Percentiles rank a stretch among this genome's conserved stretches.
Conservation (phyloP, 2,888 invertebrate species). For the Plebejus argus region DNA sequence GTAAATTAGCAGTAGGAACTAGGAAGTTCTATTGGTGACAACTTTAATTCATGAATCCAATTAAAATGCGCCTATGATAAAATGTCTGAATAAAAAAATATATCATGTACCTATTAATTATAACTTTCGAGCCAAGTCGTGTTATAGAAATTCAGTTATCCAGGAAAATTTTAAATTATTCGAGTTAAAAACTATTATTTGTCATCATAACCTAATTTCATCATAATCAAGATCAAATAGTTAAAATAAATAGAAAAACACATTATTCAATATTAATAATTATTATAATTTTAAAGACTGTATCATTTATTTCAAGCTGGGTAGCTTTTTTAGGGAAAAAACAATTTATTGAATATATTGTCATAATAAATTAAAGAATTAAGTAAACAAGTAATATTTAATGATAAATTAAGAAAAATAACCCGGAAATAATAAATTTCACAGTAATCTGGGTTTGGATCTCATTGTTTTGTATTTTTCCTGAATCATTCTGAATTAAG, state of each 20-base stretch:
- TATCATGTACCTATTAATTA: too few relatives aligned
- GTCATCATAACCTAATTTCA: too few relatives aligned
- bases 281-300: too few relatives aligned
- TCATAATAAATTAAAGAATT: neutral
- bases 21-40: neutral
- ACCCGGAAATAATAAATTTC: neutral
- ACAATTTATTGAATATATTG: neutral
- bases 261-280: too few relatives aligned
- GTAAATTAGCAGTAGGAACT: slow-evolving; percentile 2
- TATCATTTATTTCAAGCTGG: too few relatives aligned
- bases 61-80: neutral
- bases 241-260: too few relatives aligned
- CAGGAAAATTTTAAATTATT: too few relatives aligned
- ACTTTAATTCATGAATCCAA: neutral
- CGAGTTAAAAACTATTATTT: too few relatives aligned
- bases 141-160: too few relatives aligned
- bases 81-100: neutral
- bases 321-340: too few relatives aligned
- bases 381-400: neutral
- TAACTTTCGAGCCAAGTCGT: too few relatives aligned
- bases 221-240: too few relatives aligned
- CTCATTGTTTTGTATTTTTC: neutral
- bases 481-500: neutral
- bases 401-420: neutral
- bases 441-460: neutral